A percentile compares a stretch with the other conserved stretches of the same genome.
phyloP scores from a whole-genome alignment of 1,140 invertebrate genomes.

The Pogonognathellus flavescens region DNA sequence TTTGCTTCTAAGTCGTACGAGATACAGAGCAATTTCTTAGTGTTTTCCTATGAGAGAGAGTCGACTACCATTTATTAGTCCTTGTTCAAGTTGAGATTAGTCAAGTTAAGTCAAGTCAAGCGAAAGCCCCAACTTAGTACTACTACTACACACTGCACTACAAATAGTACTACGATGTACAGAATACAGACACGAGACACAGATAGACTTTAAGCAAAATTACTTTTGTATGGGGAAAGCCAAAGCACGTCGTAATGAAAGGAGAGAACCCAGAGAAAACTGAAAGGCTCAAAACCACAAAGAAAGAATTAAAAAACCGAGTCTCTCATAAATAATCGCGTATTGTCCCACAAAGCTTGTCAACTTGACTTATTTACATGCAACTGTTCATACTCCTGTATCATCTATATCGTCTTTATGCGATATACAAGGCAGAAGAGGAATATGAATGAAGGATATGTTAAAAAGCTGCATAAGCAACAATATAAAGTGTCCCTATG shows the following conservation, averaged over 20 bases:
- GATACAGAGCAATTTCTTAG: too few species aligned
- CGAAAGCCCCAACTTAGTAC: slow-evolving; percentile 22
- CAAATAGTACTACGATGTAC: not conserved
- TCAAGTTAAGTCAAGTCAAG: slow-evolving; percentile 46
- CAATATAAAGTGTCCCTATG: too few species aligned
- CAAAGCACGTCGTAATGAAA: not conserved
- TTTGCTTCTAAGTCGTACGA: not conserved
- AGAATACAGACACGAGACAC: not conserved
- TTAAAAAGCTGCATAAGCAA: too few species aligned
- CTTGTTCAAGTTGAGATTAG: slow-evolving; percentile 35
- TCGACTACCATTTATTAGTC: slow-evolving; percentile 35
- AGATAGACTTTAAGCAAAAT: slow-evolving; percentile 11
- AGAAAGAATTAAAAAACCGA: slow-evolving; percentile 49
- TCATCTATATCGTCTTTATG: too few species aligned
- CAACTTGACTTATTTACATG: slow-evolving; percentile 2
- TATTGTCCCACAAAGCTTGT: slow-evolving; percentile 46
- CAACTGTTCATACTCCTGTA: too few species aligned
- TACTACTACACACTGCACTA: not conserved
- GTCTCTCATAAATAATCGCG: slow-evolving; percentile 41
- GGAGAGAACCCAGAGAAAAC: slow-evolving; percentile 19
- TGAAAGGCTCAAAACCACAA: slow-evolving; percentile 8
- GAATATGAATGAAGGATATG: too few species aligned
- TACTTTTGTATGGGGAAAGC: slow-evolving; percentile 17
- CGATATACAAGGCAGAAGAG: too few species aligned
- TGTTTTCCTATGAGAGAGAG: not conserved